These are phyloP conservation scores for Campoletis sonorensis DNA, from an alignment of 1,140 invertebrate genomes.

Conservation along the genomic window DNA sequence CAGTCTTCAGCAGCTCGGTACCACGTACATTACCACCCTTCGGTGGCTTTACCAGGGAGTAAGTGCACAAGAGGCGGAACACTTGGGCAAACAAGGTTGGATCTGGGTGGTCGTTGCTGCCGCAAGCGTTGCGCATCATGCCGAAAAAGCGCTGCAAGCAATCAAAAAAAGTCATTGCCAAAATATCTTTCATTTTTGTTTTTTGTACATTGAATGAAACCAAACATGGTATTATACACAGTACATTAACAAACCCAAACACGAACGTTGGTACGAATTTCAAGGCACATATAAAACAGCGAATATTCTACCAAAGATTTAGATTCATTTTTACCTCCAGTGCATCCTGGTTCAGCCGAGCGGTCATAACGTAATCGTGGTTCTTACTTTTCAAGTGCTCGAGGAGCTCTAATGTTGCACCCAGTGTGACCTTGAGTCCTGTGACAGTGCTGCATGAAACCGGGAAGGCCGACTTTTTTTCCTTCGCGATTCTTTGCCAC, in stretches of 20 bases:
- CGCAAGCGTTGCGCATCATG: constrained; percentile 44
- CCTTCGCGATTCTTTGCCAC: constrained; percentile 10
- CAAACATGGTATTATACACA: neutral
- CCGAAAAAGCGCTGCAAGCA: constrained; percentile 38
- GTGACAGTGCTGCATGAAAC: constrained; percentile 31
- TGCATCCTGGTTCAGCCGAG: constrained; percentile 41
- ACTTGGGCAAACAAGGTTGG: constrained; percentile 40
- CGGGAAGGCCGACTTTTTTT: neutral
- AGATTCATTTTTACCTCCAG: constrained; percentile 40
- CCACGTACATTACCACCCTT: constrained; percentile 49
- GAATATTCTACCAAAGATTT: neutral
- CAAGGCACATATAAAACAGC: neutral
- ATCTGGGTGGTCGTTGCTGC: constrained; percentile 47
- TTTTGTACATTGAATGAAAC: constrained; percentile 6
- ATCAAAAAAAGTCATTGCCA: neutral
- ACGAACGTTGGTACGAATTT: neutral
- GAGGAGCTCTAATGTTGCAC: constrained; percentile 28
- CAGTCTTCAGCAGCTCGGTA: constrained; percentile 46
- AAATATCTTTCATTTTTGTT: neutral
- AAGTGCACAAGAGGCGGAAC: constrained; percentile 41
- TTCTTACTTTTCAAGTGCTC: constrained; percentile 29
- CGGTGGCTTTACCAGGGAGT: constrained; percentile 48
- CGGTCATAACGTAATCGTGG: constrained; percentile 45
- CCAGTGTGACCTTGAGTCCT: constrained; percentile 32
- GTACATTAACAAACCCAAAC: neutral